Evolutionary conservation across 2,113 vertebrate species (phyloP).

Genomic region (Datnioides undecimradiatus): DNA sequence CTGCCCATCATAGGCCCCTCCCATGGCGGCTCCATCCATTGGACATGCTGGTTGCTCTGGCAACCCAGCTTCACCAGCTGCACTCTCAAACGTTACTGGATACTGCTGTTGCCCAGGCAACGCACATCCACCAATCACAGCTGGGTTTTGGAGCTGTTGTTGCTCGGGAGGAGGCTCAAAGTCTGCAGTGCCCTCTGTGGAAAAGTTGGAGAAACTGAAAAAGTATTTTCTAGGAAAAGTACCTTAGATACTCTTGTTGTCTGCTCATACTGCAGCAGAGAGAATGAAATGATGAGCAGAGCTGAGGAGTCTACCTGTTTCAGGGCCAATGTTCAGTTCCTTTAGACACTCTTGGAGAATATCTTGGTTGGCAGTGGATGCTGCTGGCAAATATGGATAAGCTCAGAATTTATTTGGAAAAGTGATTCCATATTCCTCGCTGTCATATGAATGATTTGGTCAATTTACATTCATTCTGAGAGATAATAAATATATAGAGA

Average conservation of each 20-base stretch:
- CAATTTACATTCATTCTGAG: neutral
- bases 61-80: conserved; percentile 63
- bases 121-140: conserved; percentile 61
- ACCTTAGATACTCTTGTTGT: conserved; percentile 27
- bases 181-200: conserved; percentile 68
- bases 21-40: conserved; percentile 60
- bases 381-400: conserved; percentile 27
- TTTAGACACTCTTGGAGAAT: conserved; percentile 73
- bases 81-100: conserved; percentile 64
- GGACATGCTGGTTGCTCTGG: conserved; percentile 74
- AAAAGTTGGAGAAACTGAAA: conserved; percentile 72
- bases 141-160: conserved; percentile 55
- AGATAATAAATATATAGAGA: neutral
- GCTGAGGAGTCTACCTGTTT: conserved; percentile 54
- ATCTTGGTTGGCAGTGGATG: conserved; percentile 33
- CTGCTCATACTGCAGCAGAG: conserved; percentile 43
- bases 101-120: conserved; percentile 76
- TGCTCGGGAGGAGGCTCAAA: conserved; percentile 74
- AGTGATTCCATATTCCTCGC: neutral
- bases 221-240: conserved; percentile 35
- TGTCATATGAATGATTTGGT: neutral
- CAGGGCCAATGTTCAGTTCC: conserved; percentile 69
- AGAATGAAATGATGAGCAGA: conserved; percentile 28
- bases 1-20: conserved; percentile 50
- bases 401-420: conserved; percentile 6